Conservation (phyloP, 2,113 vertebrate genomes). For the Cyanoramphus novaezelandiae region DNA sequence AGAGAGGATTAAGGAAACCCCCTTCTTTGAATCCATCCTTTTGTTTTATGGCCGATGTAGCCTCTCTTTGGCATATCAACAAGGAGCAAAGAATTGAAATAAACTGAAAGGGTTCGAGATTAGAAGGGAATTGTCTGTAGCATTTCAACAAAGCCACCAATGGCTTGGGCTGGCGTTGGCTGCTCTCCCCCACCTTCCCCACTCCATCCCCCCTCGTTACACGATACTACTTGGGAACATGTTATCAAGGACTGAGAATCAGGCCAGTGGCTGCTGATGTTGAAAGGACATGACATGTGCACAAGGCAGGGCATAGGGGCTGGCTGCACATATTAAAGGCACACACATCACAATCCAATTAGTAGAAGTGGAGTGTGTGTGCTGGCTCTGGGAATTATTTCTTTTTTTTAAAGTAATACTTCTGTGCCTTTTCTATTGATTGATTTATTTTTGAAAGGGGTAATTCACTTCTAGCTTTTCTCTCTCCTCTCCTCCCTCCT, state of each 20-base stretch:
- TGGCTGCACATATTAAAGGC: slow-evolving; percentile 92
- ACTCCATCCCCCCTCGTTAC: background rate
- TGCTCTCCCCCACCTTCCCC: background rate
- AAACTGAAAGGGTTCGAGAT: background rate
- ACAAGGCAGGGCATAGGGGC: slow-evolving; percentile 82
- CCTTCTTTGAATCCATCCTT: background rate
- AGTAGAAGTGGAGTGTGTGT: slow-evolving; percentile 59
- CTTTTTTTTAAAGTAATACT: slow-evolving; percentile 29
- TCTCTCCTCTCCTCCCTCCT: background rate
- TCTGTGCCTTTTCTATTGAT: slow-evolving; percentile 60
- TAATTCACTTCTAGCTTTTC: slow-evolving; percentile 32
- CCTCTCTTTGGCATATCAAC: background rate
- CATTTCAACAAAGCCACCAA: background rate
- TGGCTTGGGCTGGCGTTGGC: background rate
- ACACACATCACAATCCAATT: slow-evolving; percentile 75
- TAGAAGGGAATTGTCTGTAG: background rate
- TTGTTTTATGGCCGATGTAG: background rate
- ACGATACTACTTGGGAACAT: slow-evolving; percentile 59
- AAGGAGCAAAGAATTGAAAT: background rate
- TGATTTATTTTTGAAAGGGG: slow-evolving; percentile 57
- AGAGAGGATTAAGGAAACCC: background rate
- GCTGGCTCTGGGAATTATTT: slow-evolving; percentile 25
- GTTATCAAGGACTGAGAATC: slow-evolving; percentile 76
- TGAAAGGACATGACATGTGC: slow-evolving; percentile 96
- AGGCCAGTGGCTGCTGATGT: slow-evolving; percentile 93